Conservation (phyloP, 2,797 vertebrate genomes). For the Oryzias sinensis region DNA sequence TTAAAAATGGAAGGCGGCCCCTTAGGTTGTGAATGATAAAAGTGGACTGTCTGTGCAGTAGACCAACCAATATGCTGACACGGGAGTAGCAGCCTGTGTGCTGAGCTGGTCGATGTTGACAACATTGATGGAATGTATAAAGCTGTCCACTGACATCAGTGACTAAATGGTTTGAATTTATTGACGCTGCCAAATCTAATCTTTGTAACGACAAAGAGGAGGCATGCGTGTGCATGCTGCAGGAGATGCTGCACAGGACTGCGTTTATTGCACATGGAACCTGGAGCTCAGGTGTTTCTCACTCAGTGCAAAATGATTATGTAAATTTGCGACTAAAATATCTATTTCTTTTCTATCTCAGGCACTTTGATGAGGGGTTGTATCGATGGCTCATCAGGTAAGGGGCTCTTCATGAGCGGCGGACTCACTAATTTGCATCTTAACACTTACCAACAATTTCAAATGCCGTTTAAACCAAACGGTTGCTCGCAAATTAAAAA, state of each 20-base stretch:
- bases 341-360: conserved; percentile 66
- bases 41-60: not conserved
- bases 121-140: conserved; percentile 69
- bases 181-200: conserved; percentile 39
- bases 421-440: conserved; percentile 55
- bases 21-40: conserved; percentile 27
- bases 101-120: conserved; percentile 57
- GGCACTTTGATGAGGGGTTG: conserved; percentile 95
- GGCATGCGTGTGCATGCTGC: conserved; percentile 6
- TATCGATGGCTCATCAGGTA: conserved; percentile 96
- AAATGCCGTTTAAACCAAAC: conserved; percentile 37
- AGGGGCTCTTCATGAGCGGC: conserved; percentile 67
- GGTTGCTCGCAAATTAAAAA: conserved; percentile 1
- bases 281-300: conserved; percentile 55
- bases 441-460: conserved; percentile 43
- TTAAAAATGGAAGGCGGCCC: conserved; percentile 14
- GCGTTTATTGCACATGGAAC: conserved; percentile 2
- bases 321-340: conserved; percentile 54
- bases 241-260: conserved; percentile 12
- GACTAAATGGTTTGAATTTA: conserved; percentile 47
- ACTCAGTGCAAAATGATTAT: conserved; percentile 51
- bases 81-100: conserved; percentile 41
- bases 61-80: conserved; percentile 56
- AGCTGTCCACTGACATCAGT: conserved; percentile 50
- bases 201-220: conserved; percentile 37